Evolutionary conservation across 2,888 invertebrate genomes (phyloP).

Genomic region (Andrena bucephala): DNA sequence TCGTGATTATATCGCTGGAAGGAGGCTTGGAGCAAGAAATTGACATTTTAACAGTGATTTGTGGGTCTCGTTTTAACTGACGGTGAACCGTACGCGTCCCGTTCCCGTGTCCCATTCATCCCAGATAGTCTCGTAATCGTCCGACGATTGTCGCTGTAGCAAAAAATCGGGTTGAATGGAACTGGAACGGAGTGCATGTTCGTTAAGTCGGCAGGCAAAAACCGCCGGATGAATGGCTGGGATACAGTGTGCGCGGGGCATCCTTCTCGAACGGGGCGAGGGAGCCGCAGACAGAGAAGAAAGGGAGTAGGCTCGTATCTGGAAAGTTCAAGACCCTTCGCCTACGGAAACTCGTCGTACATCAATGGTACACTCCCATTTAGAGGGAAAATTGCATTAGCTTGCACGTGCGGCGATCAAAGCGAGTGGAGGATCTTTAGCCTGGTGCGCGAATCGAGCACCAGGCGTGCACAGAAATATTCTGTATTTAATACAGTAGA

Average conservation of each 20-base stretch:
- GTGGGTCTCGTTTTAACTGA: background rate
- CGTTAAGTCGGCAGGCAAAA: constrained; percentile 59
- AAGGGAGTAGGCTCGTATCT: constrained; percentile 53
- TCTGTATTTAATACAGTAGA: too few relatives aligned
- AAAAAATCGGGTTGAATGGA: constrained; percentile 61
- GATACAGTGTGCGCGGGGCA: constrained; percentile 46
- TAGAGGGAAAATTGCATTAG: too few relatives aligned
- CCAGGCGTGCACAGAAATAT: too few relatives aligned
- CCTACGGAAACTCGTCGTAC: background rate
- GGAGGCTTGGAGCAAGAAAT: background rate
- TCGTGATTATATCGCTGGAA: too few relatives aligned
- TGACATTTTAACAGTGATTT: background rate
- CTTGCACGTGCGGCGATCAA: too few relatives aligned
- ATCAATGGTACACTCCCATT: background rate
- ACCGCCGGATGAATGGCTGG: constrained; percentile 65
- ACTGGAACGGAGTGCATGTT: constrained; percentile 64
- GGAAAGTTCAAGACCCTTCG: constrained; percentile 33
- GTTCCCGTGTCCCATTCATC: constrained; percentile 44
- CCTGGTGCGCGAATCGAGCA: too few relatives aligned
- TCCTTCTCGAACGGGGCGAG: constrained; percentile 45
- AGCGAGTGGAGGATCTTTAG: too few relatives aligned
- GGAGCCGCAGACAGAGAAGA: constrained; percentile 39
- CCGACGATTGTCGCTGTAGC: constrained; percentile 47
- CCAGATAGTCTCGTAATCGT: constrained; percentile 45
- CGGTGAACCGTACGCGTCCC: background rate